Evolutionary conservation across 2,888 invertebrate genomes (phyloP), one percentile per base, ranked within the genome.

Genomic region (Phasia obesa): DNA sequence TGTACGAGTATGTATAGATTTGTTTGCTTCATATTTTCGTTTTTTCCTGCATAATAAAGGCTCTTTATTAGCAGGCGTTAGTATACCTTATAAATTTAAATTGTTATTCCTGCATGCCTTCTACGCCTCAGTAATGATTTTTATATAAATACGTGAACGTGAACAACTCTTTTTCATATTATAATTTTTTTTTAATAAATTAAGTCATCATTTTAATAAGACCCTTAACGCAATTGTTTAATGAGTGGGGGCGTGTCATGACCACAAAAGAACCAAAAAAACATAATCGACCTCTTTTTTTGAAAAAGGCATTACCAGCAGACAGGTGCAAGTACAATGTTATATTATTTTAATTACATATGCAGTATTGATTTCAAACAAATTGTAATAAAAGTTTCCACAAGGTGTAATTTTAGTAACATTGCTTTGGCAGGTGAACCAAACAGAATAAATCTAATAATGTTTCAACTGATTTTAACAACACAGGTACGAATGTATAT

Each of bases 191-290:
- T 65, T 59, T 15, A 65, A 59, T 75, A 69, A 76, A 82, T 82
- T 64, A 83, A 83, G 82, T 75, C 74, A 79, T 83, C 65, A 75
- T 70, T 53, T 44, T 75, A 78, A 83, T 65, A 47, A 64, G 82
- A 57, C 64, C 64, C 19, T 78, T 51, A 27, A 64, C 6, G 49
- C 25, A n/a, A 44, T n/a, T 31, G 47, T 51, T 42, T 49, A 44
- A 21, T 42, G 51, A 74, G 25, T 27, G 35, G 19, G 60, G 82
- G 82, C 78, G 78, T 83, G 59, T 47, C 64, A 23, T 31, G 69
- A 23, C 17, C 21, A 25, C 23, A 51, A 57, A 9, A 44, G 31
- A 25, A 27, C 21, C 1, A n/a, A n/a, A n/a, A n/a, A n/a, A 38
- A 53, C 31, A 44, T 21, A 27, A 49, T 3, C 27, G 15, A 71